Base-by-base conservation (phyloP, 2,797 vertebrate species). In the Australoheros facetus region DNA sequence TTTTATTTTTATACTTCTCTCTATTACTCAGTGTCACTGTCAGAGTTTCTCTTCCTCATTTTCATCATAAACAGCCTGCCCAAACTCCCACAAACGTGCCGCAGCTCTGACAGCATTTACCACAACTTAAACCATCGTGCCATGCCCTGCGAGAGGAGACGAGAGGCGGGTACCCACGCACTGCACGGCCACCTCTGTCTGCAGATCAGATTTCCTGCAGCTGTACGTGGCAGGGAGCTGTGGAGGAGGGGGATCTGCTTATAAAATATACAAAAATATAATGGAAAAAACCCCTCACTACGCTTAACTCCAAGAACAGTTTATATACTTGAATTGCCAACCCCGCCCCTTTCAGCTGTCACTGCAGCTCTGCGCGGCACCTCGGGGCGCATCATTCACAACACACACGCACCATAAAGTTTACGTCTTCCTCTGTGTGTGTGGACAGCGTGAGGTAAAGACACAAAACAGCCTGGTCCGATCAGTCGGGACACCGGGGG, bases 201-300 rank as follows among this genome's bases (percentile, higher is more conserved):
- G 79, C 77, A 89, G 91, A 92, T 95, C 93, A 87, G 2, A 88
- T 93, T 94, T 92, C 91, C 75, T 81, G 81, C 91, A 92, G 93
- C 88, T 26, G 85, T 90, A 88, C 94, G 95, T 95, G 94, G 94
- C 94, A 94, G 34, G 34, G 77, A 78, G 57, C 34, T 64, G 28
- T 26, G 19, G 59, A 56, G 57, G 72, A 11, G 48, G 23, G 64
- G 73, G 66, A 7, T 59, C 23, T 4, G 3, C 23, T 2, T 19
- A 26, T 16, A 16, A 76, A 81, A 42, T 1, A 62, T 4, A 13
- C 37, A 23, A 23, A 30, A 54, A 55, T 13, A 26, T 17, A 26
- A 4, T 17, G 1, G 3, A 21, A 16, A 45, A 60, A 60, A 0
- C 0, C 0, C 0, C 45, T 39, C 48, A n/a, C 28, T 32, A 23